Evolutionary conservation across 30 jellyfish, hydroid and myxozoan genomes (phyloP).

Genomic region (Rhopilema esculentum): DNA sequence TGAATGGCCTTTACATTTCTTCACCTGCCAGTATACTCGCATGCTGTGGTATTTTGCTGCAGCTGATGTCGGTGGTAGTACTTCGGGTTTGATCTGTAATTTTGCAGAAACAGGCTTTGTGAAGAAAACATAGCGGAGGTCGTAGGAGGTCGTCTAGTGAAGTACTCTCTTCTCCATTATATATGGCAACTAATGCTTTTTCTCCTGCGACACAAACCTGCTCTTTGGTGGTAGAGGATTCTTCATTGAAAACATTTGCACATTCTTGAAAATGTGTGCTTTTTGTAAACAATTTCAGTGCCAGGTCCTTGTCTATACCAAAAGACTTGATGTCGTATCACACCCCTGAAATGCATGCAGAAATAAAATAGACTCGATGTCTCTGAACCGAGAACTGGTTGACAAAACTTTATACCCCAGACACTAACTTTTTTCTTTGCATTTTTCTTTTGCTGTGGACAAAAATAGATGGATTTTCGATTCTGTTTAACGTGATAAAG

Average conservation of each 20-base stretch:
- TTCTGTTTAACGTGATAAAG: too few species aligned
- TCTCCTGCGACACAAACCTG: constrained; percentile 34
- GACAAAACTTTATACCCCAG: constrained; percentile 36
- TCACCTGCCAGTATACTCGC: too few species aligned
- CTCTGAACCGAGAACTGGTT: constrained; percentile 24
- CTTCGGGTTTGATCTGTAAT: too few species aligned
- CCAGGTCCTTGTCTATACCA: constrained; percentile 60
- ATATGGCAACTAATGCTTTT: constrained; percentile 29
- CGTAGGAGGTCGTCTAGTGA: constrained; percentile 37
- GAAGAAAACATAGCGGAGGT: constrained; percentile 33
- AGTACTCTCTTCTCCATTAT: constrained; percentile 28
- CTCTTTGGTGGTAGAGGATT: constrained; percentile 23
- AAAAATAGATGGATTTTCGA: too few species aligned
- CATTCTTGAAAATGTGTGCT: constrained; percentile 8
- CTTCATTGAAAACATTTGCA: constrained; percentile 19
- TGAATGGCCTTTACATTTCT: too few species aligned
- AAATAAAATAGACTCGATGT: constrained; percentile 26
- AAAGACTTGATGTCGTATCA: constrained; percentile 59
- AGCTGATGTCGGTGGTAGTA: too few species aligned
- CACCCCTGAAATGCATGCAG: constrained; percentile 70
- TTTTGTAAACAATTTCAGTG: constrained; percentile 21
- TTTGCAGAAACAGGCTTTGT: too few species aligned
- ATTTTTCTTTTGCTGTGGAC: constrained; percentile 44
- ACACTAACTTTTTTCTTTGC: constrained; percentile 25
- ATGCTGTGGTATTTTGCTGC: too few species aligned